Base-by-base conservation (phyloP, 2,888 invertebrate genomes). In the Drosophila melanosoma region DNA sequence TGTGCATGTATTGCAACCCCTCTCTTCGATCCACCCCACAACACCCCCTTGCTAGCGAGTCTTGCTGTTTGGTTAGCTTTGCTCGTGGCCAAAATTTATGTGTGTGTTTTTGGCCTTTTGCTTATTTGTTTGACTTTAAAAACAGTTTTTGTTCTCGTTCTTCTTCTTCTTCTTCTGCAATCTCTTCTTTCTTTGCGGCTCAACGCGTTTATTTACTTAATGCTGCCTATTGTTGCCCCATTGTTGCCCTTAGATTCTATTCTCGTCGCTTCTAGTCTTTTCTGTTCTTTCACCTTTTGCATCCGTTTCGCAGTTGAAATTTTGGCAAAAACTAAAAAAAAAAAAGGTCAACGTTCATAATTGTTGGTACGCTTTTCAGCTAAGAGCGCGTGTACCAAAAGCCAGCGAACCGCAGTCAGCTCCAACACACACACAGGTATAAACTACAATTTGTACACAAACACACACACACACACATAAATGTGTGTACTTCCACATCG, bases 321-420 rank as follows among this genome's bases (percentile, higher is more conserved):
- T 87, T 84, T 78, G 72, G 69, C 85, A 72, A 56, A 10, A 32
- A 20, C n/a, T 23, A 20, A 32, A 3, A 52, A 52, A 52, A 52
- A 53, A 72, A 77, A 87, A 84, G 84, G 87, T 84, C 84, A 84
- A 87, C 82, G 83, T 82, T 84, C 87, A 87, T 84, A 84, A 84
- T 84, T 84, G 80, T 73, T 48, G 36, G 56, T n/a, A 56, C 45
- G 73, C 73, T 63, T 62, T 61, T 62, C 61, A 71, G 38, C 63
- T 36, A 54, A 53, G 53, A 35, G 54, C 52, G 20, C 17, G 35
- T 29, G 57, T 48, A 59, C 62, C 61, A 58, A 57, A 77, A 80
- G 57, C 69, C 77, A 79, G 53, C 78, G 78, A 79, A 81, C 64
- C 77, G 69, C 56, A 36, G 48, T 49, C 69, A 62, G 45, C 48